These are phyloP conservation scores for Mechanitis messenoides DNA, from an alignment of 2,888 invertebrate genomes.

Conservation along the genomic window DNA sequence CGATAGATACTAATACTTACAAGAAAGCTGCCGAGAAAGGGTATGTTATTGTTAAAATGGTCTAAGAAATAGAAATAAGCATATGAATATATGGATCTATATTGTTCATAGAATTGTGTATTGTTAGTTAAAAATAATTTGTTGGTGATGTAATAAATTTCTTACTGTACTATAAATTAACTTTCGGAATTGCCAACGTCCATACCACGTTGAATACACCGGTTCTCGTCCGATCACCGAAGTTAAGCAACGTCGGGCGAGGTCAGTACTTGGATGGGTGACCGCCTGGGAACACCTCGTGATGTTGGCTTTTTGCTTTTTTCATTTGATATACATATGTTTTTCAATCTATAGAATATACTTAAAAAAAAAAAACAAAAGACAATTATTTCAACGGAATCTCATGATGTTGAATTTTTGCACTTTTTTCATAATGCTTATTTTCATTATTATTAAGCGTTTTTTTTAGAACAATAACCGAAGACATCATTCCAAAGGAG, in stretches of 20 bases:
- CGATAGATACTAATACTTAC: slow-evolving; percentile 37
- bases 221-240: slow-evolving; percentile 74
- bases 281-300: slow-evolving; percentile 39
- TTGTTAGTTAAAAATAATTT: neutral
- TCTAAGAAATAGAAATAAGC: too few relatives aligned
- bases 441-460: neutral
- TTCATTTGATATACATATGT: neutral
- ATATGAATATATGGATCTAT: too few relatives aligned
- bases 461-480: slow-evolving; percentile 31
- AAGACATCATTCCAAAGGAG: slow-evolving; percentile 33
- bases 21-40: slow-evolving; percentile 43
- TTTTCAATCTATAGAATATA: too few relatives aligned
- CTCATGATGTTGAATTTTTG: slow-evolving; percentile 29
- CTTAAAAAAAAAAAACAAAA: slow-evolving; percentile 70
- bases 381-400: slow-evolving; percentile 71
- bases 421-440: slow-evolving; percentile 9
- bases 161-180: neutral
- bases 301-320: slow-evolving; percentile 28
- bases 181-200: slow-evolving; percentile 41
- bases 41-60: slow-evolving; percentile 30
- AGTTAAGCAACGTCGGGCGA: slow-evolving; percentile 71
- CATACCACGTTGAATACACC: slow-evolving; percentile 69
- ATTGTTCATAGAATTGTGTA: too few relatives aligned
- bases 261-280: slow-evolving; percentile 73
- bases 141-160: neutral